Base-by-base conservation (phyloP, 2,797 vertebrate genomes). In the Chelonia mydas region DNA sequence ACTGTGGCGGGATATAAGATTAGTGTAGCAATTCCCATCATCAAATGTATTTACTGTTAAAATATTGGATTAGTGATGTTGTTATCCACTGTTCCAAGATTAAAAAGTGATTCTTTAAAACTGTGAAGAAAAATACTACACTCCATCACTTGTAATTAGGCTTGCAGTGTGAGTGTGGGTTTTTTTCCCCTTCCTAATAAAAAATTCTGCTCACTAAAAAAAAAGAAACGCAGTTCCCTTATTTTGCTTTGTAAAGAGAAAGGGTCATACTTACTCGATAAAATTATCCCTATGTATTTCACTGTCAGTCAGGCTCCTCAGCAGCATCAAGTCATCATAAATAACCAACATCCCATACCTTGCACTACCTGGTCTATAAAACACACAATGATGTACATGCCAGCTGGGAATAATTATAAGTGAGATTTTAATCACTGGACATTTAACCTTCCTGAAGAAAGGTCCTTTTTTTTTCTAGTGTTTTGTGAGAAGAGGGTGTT, bases 41-140 rank as follows among this genome's bases (percentile, higher is more conserved):
- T 97, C 96, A 98, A 97, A 97, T 54, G 90, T 98, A 97, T 98
- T 98, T 98, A 94, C 95, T 96, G 93, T 97, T 97, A 98, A 98
- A 97, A 97, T 98, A 97, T 97, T 96, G 93, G 97, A 97, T 97
- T 96, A 97, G 93, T 87, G 94, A 98, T 97, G 96, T 97, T 98
- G 93, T 97, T 98, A 98, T 98, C 89, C 92, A 96, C 87, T 98
- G 95, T 98, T 97, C 94, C 83, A 92, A 97, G 96, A 98, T 98
- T 97, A 97, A 90, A 97, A 96, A 95, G 90, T 94, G 97, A 97
- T 98, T 97, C 95, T 97, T 97, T 95, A 96, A 97, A 96, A 98
- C 81, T 96, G 90, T 96, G 88, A 3, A 84, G 85, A 96, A 96
- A 94, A 96, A 90, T 90, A 90, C 94, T 89, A 59, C 87, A 84